phyloP scores from a whole-genome alignment of 1,140 invertebrate species.

The Drosophila baimaii region DNA sequence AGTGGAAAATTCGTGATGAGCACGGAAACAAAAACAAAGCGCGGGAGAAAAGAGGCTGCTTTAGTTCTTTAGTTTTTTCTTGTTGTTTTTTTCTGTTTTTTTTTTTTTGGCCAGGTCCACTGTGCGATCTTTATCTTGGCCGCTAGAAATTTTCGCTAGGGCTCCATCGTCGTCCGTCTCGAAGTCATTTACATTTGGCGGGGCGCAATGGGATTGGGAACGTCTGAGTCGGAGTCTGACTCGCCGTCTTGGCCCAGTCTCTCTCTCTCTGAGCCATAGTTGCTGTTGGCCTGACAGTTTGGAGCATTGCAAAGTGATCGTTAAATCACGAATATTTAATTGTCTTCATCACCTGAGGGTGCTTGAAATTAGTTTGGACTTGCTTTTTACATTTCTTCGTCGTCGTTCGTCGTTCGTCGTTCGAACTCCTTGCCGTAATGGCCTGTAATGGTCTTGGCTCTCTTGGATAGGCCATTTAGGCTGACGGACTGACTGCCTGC shows the following conservation, averaged over 20 bases:
- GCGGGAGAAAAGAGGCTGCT: constrained; percentile 50
- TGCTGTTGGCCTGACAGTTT: constrained; percentile 66
- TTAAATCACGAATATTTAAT: constrained; percentile 85
- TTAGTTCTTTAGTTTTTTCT: constrained; percentile 61
- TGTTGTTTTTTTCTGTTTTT: neutral
- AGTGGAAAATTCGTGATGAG: constrained; percentile 78
- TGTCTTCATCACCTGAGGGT: constrained; percentile 84
- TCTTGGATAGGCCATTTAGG: constrained; percentile 64
- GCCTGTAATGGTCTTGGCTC: constrained; percentile 70
- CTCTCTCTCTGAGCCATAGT: constrained; percentile 18
- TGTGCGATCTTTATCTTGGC: constrained; percentile 77
- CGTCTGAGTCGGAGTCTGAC: constrained; percentile 22
- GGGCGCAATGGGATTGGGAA: constrained; percentile 61
- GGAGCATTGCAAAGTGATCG: constrained; percentile 84
- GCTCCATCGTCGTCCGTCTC: constrained; percentile 62
- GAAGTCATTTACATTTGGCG: constrained; percentile 76
- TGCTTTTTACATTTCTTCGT: constrained; percentile 77
- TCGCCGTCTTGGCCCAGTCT: constrained; percentile 16
- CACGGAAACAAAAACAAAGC: constrained; percentile 37
- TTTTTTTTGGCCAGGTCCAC: constrained; percentile 56
- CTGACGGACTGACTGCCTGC: constrained; percentile 37
- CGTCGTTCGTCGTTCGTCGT: constrained; percentile 31
- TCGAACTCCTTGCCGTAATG: constrained; percentile 62
- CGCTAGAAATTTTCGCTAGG: constrained; percentile 74
- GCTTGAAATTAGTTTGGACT: constrained; percentile 83